Percentiles rank a stretch among this genome's conserved stretches.
Conservation (phyloP, 37 sponge, comb jelly and placozoan genomes). For the Crambe crambe region DNA sequence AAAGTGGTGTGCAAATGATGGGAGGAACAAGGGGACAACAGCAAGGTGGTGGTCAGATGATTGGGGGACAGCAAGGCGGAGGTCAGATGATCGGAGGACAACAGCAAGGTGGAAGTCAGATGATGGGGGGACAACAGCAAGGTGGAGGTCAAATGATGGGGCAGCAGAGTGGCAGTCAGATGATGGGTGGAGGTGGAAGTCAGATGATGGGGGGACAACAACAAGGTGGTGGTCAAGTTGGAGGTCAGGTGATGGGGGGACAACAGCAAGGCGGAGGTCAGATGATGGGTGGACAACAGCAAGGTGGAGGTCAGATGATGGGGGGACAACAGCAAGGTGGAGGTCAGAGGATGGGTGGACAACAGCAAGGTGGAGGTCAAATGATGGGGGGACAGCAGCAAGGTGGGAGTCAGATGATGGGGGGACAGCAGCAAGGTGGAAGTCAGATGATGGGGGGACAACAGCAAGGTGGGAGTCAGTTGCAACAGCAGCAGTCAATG, state of each 20-base stretch:
- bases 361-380: neutral
- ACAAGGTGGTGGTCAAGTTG: neutral
- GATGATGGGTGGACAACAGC: neutral
- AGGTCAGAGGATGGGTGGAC: neutral
- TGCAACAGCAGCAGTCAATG: neutral
- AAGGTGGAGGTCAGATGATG: constrained; percentile 2
- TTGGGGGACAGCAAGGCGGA: constrained; percentile 2
- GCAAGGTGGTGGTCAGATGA: neutral
- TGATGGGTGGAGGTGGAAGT: constrained; percentile 2
- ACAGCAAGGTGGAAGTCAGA: constrained; percentile 2
- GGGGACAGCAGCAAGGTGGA: neutral
- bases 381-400: constrained; percentile 11
- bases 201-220: neutral
- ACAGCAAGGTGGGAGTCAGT: constrained; percentile 4
- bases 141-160: constrained; percentile 1
- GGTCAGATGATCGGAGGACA: neutral
- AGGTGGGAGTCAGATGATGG: neutral
- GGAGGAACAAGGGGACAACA: no score
- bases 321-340: constrained; percentile 1
- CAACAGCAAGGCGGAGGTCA: constrained; percentile 6
- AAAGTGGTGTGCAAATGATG: neutral
- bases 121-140: neutral
- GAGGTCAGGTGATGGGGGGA: neutral
- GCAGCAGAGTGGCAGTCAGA: neutral
- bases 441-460: constrained; percentile 1